These are phyloP conservation scores for Diorhabda carinulata DNA, from an alignment of 1,140 invertebrate genomes.

Conservation along the genomic window DNA sequence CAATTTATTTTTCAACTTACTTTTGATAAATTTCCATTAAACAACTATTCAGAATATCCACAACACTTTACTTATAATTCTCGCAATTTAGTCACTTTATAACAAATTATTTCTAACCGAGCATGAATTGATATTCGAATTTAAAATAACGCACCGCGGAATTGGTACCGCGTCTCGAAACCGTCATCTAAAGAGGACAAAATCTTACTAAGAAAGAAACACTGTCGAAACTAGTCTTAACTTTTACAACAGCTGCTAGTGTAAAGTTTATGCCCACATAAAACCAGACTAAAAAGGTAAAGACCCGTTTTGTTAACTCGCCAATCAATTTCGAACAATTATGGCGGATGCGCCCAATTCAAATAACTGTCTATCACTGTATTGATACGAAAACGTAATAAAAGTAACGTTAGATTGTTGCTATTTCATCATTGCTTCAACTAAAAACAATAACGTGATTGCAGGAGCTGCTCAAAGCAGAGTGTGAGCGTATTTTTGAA, in stretches of 20 bases:
- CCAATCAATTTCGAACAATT: neutral
- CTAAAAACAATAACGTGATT: neutral
- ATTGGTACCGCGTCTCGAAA: neutral
- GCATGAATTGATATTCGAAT: too few relatives aligned
- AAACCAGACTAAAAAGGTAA: constrained; percentile 1
- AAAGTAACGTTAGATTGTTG: neutral
- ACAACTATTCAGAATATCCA: too few relatives aligned
- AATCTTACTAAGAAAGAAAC: constrained; percentile 2
- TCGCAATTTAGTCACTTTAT: too few relatives aligned
- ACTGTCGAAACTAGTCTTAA: constrained; percentile 2
- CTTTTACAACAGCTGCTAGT: constrained; percentile 2
- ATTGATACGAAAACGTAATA: too few relatives aligned
- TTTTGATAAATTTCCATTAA: too few relatives aligned
- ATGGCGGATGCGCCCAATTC: neutral
- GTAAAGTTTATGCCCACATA: constrained; percentile 2
- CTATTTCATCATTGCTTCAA: neutral
- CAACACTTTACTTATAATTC: too few relatives aligned
- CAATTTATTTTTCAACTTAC: too few relatives aligned
- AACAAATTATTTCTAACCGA: too few relatives aligned
- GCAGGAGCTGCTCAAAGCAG: neutral
- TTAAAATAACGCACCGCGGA: neutral
- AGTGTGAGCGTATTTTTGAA: constrained; percentile 5
- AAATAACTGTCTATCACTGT: neutral
- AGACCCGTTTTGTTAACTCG: neutral
- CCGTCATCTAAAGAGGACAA: neutral